Percentiles rank a stretch among this genome's conserved stretches.
These are phyloP conservation scores for Cheilosia pagana DNA, from an alignment of 2,888 invertebrate species.

Conservation along the genomic window DNA sequence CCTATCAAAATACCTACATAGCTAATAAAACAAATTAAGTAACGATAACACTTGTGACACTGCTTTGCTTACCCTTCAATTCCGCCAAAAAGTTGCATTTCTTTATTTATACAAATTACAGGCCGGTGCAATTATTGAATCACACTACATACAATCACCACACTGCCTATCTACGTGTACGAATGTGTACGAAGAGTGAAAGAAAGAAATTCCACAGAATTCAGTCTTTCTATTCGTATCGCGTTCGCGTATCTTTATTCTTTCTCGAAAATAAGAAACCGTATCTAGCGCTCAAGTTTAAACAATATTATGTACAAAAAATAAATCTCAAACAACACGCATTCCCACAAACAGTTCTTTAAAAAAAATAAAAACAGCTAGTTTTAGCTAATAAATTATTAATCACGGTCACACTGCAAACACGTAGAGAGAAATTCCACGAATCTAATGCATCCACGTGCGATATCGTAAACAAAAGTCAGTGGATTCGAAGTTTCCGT, in stretches of 20 bases:
- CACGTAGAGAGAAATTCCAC: constrained; percentile 15
- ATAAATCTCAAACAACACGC: constrained; percentile 5
- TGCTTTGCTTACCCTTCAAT: constrained; percentile 73
- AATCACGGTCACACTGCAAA: not conserved
- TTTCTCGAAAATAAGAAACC: not conserved
- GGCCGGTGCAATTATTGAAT: constrained; percentile 25
- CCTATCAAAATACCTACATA: not conserved
- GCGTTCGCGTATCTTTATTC: constrained; percentile 8
- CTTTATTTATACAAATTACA: constrained; percentile 42
- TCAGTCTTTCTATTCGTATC: constrained; percentile 14
- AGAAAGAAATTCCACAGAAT: constrained; percentile 1
- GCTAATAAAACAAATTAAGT: constrained; percentile 3
- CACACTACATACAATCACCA: constrained; percentile 26
- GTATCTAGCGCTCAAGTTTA: not conserved
- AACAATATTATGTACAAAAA: not conserved
- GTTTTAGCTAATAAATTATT: not conserved
- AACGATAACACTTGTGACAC: not conserved
- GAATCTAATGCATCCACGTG: constrained; percentile 9
- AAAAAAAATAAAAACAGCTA: no score
- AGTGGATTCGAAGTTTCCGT: not conserved
- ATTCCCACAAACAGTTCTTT: constrained; percentile 4
- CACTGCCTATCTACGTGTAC: constrained; percentile 14
- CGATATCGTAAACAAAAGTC: constrained; percentile 3
- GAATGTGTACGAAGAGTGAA: not conserved
- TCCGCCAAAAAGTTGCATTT: constrained; percentile 69